phyloP scores from a whole-genome alignment of 2,888 invertebrate genomes.

The Physocephala rufipes region DNA sequence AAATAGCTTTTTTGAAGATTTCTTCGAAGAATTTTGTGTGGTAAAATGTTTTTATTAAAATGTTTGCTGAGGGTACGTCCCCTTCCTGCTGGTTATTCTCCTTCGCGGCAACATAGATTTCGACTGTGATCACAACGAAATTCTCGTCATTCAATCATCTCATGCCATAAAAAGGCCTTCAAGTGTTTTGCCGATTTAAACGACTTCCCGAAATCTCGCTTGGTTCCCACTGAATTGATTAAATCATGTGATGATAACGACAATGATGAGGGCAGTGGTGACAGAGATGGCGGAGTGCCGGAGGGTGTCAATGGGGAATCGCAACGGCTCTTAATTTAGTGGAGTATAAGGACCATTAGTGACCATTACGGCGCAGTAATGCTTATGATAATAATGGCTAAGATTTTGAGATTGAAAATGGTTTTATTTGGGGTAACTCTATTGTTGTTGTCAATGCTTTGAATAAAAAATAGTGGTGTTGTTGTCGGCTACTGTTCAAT shows the following conservation, averaged over 20 bases:
- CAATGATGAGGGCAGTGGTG: constrained; percentile 26
- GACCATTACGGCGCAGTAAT: constrained; percentile 20
- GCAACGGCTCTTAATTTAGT: constrained; percentile 32
- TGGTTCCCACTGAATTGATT: constrained; percentile 35
- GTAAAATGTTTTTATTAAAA: too few relatives aligned
- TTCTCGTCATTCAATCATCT: neutral
- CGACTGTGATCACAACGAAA: neutral
- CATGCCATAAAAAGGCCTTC: neutral
- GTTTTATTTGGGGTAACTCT: too few relatives aligned
- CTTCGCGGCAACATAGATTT: neutral
- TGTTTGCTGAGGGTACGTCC: too few relatives aligned
- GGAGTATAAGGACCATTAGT: neutral
- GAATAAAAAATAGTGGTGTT: constrained; percentile 46
- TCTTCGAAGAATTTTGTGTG: too few relatives aligned
- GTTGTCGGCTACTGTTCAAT: constrained; percentile 40
- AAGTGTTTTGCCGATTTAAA: constrained; percentile 18
- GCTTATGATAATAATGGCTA: constrained; percentile 28
- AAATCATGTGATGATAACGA: constrained; percentile 6
- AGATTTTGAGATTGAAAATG: constrained; percentile 39
- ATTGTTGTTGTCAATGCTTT: neutral
- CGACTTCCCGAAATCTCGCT: constrained; percentile 29
- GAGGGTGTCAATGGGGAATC: constrained; percentile 4
- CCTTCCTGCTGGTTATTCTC: too few relatives aligned
- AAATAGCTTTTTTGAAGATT: too few relatives aligned
- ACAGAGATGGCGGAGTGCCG: neutral